Percentiles rank a stretch among this genome's conserved stretches.
Conservation (phyloP, 2,113 vertebrate genomes). For the Monarcha castaneiventris region DNA sequence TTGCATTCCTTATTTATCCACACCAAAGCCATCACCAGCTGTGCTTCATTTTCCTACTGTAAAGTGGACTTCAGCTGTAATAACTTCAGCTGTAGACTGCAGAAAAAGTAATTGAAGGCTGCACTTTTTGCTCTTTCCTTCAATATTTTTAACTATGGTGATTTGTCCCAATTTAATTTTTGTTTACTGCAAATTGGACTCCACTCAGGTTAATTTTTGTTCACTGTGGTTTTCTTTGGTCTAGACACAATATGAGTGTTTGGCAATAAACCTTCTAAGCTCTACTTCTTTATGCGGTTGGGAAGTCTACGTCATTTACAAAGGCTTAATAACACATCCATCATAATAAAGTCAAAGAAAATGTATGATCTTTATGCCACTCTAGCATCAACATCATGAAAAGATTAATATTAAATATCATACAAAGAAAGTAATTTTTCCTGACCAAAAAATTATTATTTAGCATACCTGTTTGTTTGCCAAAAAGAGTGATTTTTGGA, state of each 20-base stretch:
- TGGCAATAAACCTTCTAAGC: conserved; percentile 41
- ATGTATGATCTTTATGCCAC: background rate
- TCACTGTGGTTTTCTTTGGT: conserved; percentile 41
- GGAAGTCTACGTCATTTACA: conserved; percentile 39
- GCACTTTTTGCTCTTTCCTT: conserved; percentile 5
- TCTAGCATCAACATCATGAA: conserved; percentile 5
- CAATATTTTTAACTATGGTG: conserved; percentile 35
- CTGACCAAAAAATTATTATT: background rate
- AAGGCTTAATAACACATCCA: background rate
- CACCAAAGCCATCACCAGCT: background rate
- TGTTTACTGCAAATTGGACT: conserved; percentile 52
- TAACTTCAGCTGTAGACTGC: background rate
- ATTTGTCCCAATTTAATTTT: conserved; percentile 57
- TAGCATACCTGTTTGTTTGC: background rate
- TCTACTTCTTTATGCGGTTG: conserved; percentile 21
- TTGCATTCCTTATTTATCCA: background rate
- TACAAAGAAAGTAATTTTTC: background rate
- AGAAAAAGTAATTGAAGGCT: conserved; percentile 30
- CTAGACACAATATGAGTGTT: conserved; percentile 51
- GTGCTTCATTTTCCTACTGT: conserved; percentile 7
- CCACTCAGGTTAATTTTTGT: conserved; percentile 55
- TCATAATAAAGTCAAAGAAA: conserved; percentile 48
- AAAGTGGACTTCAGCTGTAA: conserved; percentile 34
- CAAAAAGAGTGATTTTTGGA: background rate
- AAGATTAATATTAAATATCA: conserved; percentile 8